Percentiles rank a stretch among this genome's conserved stretches.
phyloP scores from a whole-genome alignment of 2,113 vertebrate species.

The Miniopterus natalensis region DNA sequence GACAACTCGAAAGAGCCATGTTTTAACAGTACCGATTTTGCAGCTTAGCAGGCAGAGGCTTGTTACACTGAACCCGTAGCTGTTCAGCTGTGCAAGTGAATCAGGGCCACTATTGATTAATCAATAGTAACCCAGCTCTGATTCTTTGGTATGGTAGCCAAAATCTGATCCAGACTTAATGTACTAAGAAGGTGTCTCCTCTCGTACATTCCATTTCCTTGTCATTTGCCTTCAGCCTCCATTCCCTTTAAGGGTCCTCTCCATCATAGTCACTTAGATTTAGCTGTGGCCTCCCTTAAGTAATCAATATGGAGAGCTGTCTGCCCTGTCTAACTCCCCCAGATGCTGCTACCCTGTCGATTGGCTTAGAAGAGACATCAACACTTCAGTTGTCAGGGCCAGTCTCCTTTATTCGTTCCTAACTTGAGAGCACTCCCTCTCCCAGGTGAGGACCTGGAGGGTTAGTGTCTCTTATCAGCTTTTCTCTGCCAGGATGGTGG shows the following conservation, averaged over 20 bases:
- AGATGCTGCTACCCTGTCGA: not conserved
- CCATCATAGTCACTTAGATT: not conserved
- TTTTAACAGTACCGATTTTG: slow-evolving; percentile 4
- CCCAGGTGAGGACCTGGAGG: not conserved
- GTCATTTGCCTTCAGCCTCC: not conserved
- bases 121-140: slow-evolving; percentile 30
- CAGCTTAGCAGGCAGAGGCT: not conserved
- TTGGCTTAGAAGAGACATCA: not conserved
- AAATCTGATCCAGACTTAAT: slow-evolving; percentile 29
- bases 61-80: not conserved
- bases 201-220: slow-evolving; percentile 1
- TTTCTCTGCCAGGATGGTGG: not conserved
- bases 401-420: not conserved
- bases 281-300: not conserved
- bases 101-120: slow-evolving; percentile 50
- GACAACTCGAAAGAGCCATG: not conserved
- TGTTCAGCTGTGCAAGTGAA: not conserved
- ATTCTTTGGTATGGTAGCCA: not conserved
- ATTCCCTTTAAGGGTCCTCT: not conserved
- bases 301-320: not conserved
- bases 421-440: not conserved
- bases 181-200: slow-evolving; percentile 43
- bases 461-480: not conserved
- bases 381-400: not conserved
- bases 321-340: not conserved